Evolutionary conservation across 2,888 invertebrate species (phyloP).

Genomic region (Mythimna albipuncta): DNA sequence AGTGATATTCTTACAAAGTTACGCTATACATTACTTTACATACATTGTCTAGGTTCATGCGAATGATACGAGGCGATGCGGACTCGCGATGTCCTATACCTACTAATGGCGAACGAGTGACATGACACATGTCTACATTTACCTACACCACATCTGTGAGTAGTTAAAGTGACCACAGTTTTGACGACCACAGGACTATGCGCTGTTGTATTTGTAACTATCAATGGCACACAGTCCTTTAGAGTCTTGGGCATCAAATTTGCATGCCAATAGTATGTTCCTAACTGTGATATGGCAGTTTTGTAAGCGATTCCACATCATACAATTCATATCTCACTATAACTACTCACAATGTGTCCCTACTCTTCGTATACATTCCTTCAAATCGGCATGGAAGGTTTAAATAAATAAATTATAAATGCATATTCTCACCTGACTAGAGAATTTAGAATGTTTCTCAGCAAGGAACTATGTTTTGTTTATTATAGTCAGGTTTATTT

Average conservation of each 20-base stretch:
- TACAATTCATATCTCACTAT: neutral
- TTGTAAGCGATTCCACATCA: neutral
- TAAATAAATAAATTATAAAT: constrained; percentile 87
- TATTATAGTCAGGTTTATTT: constrained; percentile 63
- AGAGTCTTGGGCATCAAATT: neutral
- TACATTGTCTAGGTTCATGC: constrained; percentile 79
- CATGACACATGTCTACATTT: constrained; percentile 13
- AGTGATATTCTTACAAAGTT: constrained; percentile 80
- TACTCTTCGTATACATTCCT: constrained; percentile 9
- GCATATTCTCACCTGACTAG: constrained; percentile 86
- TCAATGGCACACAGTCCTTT: neutral
- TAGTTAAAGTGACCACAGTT: neutral
- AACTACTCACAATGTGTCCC: neutral
- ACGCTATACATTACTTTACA: constrained; percentile 78
- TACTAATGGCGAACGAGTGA: constrained; percentile 26
- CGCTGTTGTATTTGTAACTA: neutral
- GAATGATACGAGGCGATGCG: constrained; percentile 82
- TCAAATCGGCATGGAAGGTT: constrained; percentile 36
- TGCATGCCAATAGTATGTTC: neutral
- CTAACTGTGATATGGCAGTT: constrained; percentile 17
- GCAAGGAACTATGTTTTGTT: constrained; percentile 60
- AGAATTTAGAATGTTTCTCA: constrained; percentile 80
- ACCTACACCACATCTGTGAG: constrained; percentile 9
- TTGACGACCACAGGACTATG: too few relatives aligned
- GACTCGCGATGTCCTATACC: constrained; percentile 10